Conservation (phyloP, 2,113 vertebrate species). For the Nothocercus nigrocapillus region DNA sequence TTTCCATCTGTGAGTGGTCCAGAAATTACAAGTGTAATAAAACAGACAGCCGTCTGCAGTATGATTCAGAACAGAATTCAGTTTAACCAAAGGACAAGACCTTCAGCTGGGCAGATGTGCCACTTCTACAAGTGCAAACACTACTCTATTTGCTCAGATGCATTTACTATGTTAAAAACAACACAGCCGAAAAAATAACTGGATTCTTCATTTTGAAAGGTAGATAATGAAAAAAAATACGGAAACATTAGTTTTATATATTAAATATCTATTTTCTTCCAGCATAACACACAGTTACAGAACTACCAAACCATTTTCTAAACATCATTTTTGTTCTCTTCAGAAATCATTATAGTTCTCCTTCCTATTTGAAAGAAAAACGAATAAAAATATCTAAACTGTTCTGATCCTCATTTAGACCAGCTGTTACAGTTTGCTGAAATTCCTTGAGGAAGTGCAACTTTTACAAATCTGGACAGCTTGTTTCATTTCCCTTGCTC, state of each 20-base stretch:
- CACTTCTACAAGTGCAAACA: not conserved
- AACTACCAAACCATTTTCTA: not conserved
- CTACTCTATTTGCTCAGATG: not conserved
- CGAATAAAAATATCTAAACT: not conserved
- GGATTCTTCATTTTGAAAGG: not conserved
- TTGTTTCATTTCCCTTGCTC: constrained; percentile 60
- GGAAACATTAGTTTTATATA: not conserved
- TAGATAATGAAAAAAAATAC: not conserved
- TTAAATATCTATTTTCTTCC: not conserved
- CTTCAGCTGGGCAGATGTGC: not conserved
- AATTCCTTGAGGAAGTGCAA: constrained; percentile 68
- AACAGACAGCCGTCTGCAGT: not conserved
- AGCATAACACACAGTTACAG: not conserved
- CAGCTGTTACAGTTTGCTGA: constrained; percentile 50
- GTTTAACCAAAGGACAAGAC: not conserved
- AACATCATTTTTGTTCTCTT: not conserved
- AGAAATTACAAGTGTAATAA: not conserved
- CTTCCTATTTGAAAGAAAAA: not conserved
- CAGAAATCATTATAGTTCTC: not conserved
- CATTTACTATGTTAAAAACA: not conserved
- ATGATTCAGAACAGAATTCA: not conserved
- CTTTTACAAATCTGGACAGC: constrained; percentile 51
- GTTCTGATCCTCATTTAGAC: constrained; percentile 43
- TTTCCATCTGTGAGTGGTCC: not conserved
- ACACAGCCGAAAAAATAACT: not conserved